Base-by-base conservation (phyloP, 1,140 invertebrate species). In the Panonychus citri region DNA sequence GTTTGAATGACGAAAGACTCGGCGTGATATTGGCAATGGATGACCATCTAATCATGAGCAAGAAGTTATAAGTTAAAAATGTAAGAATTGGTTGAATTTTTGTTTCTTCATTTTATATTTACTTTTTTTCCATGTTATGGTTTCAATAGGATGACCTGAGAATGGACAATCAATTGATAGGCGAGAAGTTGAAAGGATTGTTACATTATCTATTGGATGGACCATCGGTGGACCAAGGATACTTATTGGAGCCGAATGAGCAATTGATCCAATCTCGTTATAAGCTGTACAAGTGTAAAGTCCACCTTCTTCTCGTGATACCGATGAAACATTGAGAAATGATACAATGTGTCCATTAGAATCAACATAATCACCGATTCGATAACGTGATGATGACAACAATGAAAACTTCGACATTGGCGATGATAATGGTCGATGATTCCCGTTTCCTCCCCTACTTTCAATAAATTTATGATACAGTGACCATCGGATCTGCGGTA, bases 401-500 rank as follows among this genome's bases (percentile, higher is more conserved):
- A 30, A 54, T 54, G 21, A 21, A 17, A n/a, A n/a, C n/a, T n/a
- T n/a, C n/a, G n/a, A n/a, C n/a, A n/a, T n/a, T n/a, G n/a, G n/a
- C n/a, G n/a, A n/a, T n/a, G n/a, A n/a, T n/a, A n/a, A n/a, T n/a
- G n/a, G n/a, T n/a, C n/a, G n/a, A n/a, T n/a, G n/a, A n/a, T 40
- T 19, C 39, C 39, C n/a, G 12, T 40, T n/a, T n/a, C n/a, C n/a
- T n/a, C n/a, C 37, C 34, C 30, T 17, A 7, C 28, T 27, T 13
- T 51, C 28, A 17, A 51, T 21, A 1, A 12, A 2, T 27, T 48
- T 55, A 12, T 65, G 72, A 59, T 74, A 72, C 13, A 74, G 62
- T 3, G 61, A 62, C 74, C 74, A 75, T 1, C 62, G 63, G 21
- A 75, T 67, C 49, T 64, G 76, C 52, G 85, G 85, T 26, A 82